A percentile compares a stretch with the other conserved stretches of the same genome.
These are phyloP conservation scores for Platycercus adscitus DNA, from an alignment of 2,113 vertebrate genomes.

Conservation along the genomic window DNA sequence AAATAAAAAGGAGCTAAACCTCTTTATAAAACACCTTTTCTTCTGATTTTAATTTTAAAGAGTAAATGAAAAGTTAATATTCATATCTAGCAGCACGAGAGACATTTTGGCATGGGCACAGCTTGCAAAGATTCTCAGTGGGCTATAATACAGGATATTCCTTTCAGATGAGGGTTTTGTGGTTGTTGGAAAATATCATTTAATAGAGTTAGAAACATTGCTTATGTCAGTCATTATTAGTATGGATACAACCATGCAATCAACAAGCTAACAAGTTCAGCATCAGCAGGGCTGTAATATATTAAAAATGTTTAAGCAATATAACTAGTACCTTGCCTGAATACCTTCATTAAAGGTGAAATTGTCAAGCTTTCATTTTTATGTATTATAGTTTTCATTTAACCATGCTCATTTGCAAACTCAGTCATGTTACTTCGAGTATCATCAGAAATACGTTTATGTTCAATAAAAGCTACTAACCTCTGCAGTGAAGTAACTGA, in stretches of 20 bases:
- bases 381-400: not conserved
- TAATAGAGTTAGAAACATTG: slow-evolving; percentile 52
- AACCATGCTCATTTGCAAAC: not conserved
- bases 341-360: slow-evolving; percentile 15
- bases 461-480: not conserved
- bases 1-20: slow-evolving; percentile 6
- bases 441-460: not conserved
- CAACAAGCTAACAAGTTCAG: slow-evolving; percentile 47
- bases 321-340: not conserved
- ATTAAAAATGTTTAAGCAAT: slow-evolving; percentile 4
- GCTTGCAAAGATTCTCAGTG: slow-evolving; percentile 10
- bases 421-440: not conserved
- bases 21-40: not conserved
- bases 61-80: slow-evolving; percentile 48
- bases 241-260: slow-evolving; percentile 28
- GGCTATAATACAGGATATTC: not conserved
- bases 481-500: not conserved
- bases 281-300: not conserved
- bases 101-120: not conserved
- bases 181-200: slow-evolving; percentile 7
- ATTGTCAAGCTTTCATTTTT: not conserved
- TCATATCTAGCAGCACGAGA: not conserved
- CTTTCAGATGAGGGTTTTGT: slow-evolving; percentile 42
- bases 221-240: slow-evolving; percentile 64
- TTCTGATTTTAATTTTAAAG: slow-evolving; percentile 11